These are phyloP conservation scores for Accipiter virgatus DNA, from an alignment of 2,113 vertebrate genomes.

Conservation along the genomic window DNA sequence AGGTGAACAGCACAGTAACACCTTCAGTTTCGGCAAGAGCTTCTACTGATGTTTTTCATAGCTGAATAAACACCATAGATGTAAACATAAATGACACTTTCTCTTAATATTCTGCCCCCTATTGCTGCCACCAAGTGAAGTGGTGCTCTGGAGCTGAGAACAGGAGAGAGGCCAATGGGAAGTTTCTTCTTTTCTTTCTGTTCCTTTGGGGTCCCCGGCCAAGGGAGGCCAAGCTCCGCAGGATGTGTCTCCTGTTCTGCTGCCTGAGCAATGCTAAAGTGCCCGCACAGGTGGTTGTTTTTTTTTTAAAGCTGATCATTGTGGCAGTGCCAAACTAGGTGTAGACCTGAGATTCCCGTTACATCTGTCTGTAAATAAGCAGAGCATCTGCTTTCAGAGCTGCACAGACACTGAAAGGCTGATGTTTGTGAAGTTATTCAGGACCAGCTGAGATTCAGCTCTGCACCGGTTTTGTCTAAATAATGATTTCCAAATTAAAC, in stretches of 20 bases:
- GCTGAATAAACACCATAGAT: background rate
- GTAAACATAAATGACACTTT: background rate
- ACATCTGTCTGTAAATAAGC: conserved; percentile 17
- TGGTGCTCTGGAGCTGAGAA: background rate
- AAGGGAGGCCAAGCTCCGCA: background rate
- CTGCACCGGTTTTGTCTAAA: conserved; percentile 15
- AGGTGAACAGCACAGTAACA: background rate
- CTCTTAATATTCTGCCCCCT: background rate
- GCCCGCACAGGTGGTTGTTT: background rate
- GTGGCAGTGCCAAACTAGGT: background rate
- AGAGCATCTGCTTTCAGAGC: background rate
- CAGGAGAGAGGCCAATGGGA: background rate
- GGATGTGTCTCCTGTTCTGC: accelerated
- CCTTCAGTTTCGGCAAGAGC: background rate
- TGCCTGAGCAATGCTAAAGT: background rate
- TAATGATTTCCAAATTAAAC: conserved; percentile 30
- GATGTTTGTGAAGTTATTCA: background rate
- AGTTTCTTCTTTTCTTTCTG: background rate
- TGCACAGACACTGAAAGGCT: background rate
- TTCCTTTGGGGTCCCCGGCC: background rate
- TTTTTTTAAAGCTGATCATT: background rate
- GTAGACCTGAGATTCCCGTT: background rate
- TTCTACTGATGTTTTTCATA: background rate
- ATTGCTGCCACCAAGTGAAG: background rate
- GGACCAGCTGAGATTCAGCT: background rate